A percentile compares a stretch with the other conserved stretches of the same genome.
These are phyloP conservation scores for Smutsia gigantea DNA, from an alignment of 2,797 vertebrate genomes.

Conservation along the genomic window DNA sequence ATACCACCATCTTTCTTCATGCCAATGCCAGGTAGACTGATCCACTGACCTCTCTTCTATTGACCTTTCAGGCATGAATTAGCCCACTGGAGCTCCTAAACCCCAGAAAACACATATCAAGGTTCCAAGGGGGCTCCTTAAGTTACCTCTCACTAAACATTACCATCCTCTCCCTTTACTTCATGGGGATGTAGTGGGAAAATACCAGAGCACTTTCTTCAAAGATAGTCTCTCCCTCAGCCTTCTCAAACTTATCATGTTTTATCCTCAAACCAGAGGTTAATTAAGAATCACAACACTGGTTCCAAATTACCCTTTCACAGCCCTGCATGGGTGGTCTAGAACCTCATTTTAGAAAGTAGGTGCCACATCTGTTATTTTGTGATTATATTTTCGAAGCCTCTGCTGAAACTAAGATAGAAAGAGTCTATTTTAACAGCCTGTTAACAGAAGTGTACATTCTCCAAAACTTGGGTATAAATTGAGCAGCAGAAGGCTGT, in stretches of 20 bases:
- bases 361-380: background rate
- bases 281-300: background rate
- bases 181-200: background rate
- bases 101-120: background rate
- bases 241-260: conserved; percentile 5
- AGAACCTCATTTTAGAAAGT: conserved; percentile 53
- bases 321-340: background rate
- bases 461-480: conserved; percentile 56
- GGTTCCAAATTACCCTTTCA: background rate
- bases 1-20: background rate
- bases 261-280: background rate
- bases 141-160: background rate
- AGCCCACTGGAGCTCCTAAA: background rate
- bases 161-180: background rate
- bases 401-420: conserved; percentile 52
- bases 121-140: background rate
- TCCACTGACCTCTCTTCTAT: background rate
- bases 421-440: conserved; percentile 53
- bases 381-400: background rate
- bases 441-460: conserved; percentile 50
- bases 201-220: background rate
- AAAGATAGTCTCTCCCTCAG: conserved; percentile 22
- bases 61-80: background rate
- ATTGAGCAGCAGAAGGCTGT: conserved; percentile 56
- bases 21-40: background rate